Percentiles rank a stretch among this genome's conserved stretches.
phyloP scores from a whole-genome alignment of 2,888 invertebrate species.

The Plemyria rubiginata region DNA sequence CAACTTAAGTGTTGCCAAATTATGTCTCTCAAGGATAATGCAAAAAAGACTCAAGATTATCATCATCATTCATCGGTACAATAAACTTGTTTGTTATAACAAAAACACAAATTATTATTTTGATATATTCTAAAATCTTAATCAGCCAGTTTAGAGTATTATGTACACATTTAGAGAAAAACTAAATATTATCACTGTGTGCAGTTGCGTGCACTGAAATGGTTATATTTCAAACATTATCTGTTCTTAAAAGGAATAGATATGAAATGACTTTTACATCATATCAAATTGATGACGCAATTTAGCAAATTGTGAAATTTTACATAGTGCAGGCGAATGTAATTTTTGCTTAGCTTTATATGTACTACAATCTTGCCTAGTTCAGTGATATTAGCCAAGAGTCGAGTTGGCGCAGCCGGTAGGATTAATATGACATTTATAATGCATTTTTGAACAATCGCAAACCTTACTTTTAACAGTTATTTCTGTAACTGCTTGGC shows the following conservation, averaged over 20 bases:
- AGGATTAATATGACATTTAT: background rate
- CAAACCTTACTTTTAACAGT: background rate
- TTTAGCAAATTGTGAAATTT: too few species aligned
- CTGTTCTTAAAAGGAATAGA: too few species aligned
- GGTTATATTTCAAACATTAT: too few species aligned
- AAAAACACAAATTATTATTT: background rate
- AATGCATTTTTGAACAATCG: background rate
- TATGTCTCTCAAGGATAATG: background rate
- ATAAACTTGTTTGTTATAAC: background rate
- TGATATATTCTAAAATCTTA: background rate
- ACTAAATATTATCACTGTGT: too few species aligned
- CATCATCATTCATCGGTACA: too few species aligned
- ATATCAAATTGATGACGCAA: too few species aligned
- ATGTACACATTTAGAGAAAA: too few species aligned
- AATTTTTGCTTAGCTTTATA: too few species aligned
- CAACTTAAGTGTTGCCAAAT: background rate
- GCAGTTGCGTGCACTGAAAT: background rate
- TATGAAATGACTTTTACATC: too few species aligned
- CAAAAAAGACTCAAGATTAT: background rate
- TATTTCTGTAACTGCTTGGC: slow-evolving; percentile 6
- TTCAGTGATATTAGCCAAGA: background rate
- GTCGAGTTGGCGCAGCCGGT: slow-evolving; percentile 14
- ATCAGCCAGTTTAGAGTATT: background rate
- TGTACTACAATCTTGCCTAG: too few species aligned
- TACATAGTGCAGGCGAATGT: too few species aligned